Percentiles rank a stretch among this genome's conserved stretches.
These are phyloP conservation scores for Petroica traversi DNA, from an alignment of 2,113 vertebrate genomes.

Conservation along the genomic window DNA sequence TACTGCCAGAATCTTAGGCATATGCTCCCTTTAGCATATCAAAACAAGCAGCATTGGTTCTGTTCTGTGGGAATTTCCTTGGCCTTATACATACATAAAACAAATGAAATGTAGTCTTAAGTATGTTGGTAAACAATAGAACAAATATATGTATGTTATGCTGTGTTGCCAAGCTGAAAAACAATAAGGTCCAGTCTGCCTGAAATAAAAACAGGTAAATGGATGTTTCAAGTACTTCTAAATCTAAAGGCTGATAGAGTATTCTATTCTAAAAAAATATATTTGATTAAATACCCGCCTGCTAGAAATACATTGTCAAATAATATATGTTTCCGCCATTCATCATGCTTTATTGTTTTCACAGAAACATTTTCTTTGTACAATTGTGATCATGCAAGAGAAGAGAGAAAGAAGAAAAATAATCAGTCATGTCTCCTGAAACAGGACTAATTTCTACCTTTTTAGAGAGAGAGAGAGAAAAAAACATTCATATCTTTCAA, in stretches of 20 bases:
- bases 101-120: not conserved
- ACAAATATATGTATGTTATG: not conserved
- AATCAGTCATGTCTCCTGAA: not conserved
- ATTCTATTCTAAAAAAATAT: not conserved
- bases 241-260: not conserved
- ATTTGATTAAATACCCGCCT: not conserved
- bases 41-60: not conserved
- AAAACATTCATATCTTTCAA: not conserved
- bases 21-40: not conserved
- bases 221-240: not conserved
- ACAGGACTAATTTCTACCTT: not conserved
- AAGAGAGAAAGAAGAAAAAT: not conserved
- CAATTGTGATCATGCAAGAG: not conserved
- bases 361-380: not conserved
- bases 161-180: not conserved
- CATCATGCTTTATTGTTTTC: not conserved
- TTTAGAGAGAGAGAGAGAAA: not conserved
- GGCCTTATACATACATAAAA: not conserved
- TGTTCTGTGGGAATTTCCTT: not conserved
- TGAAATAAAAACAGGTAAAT: not conserved
- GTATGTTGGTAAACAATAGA: not conserved
- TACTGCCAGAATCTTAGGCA: not conserved
- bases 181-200: not conserved
- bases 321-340: not conserved
- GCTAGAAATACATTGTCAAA: not conserved